Conservation (phyloP, 1,140 invertebrate species). For the Brachionus manjavacas region DNA sequence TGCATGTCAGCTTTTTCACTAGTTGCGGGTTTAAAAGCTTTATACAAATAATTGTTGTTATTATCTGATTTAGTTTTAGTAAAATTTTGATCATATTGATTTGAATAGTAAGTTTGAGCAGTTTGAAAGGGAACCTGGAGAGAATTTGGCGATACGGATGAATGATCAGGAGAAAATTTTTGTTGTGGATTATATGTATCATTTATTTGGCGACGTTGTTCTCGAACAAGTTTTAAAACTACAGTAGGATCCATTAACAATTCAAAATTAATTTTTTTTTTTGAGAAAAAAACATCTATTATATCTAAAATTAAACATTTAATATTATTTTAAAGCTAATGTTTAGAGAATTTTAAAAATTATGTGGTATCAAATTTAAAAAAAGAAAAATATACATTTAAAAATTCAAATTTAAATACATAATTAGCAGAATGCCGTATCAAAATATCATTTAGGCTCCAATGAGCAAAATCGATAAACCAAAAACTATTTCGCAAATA, state of each 20-base stretch:
- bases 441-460: not conserved
- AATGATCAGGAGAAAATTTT: not conserved
- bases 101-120: not conserved
- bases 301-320: too few species aligned
- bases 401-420: not conserved
- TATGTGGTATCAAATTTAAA: not conserved
- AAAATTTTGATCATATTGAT: not conserved
- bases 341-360: not conserved
- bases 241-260: slow-evolving; percentile 28
- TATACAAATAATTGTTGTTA: not conserved
- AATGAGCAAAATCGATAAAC: not conserved
- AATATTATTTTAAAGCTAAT: too few species aligned
- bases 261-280: not conserved
- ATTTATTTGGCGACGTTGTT: slow-evolving; percentile 41
- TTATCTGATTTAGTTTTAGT: not conserved
- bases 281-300: not conserved
- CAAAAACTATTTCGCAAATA: not conserved
- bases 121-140: not conserved
- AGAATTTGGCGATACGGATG: not conserved
- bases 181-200: slow-evolving; percentile 11
- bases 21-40: not conserved
- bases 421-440: not conserved
- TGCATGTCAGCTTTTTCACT: not conserved
- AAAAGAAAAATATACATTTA: not conserved
- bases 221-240: slow-evolving; percentile 26